phyloP scores from a whole-genome alignment of 2,888 invertebrate species.

The Stenodema calcarata region DNA sequence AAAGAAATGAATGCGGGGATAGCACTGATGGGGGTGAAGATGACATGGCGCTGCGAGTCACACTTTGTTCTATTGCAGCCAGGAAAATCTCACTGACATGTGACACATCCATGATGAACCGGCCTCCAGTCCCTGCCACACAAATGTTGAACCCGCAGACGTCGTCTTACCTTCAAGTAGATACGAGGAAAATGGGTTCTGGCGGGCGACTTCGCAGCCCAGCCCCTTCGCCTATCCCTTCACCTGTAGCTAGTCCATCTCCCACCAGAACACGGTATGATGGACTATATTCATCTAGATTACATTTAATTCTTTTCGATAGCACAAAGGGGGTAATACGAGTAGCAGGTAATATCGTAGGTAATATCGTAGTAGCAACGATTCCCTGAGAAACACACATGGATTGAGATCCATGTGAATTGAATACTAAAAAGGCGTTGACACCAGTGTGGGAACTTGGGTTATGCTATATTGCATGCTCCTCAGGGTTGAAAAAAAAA shows the following conservation, averaged over 20 bases:
- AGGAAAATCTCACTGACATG: slow-evolving; percentile 78
- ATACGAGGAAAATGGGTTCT: slow-evolving; percentile 28
- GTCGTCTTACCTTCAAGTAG: slow-evolving; percentile 34
- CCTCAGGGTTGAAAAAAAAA: no score
- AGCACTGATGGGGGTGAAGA: slow-evolving; percentile 50
- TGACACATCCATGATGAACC: slow-evolving; percentile 62
- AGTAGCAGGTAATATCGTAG: no score
- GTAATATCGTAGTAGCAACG: no score
- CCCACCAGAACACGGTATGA: slow-evolving; percentile 55
- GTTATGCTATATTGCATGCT: no score
- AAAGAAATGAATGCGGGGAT: slow-evolving; percentile 64
- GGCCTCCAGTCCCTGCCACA: background rate
- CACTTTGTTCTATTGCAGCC: slow-evolving; percentile 59
- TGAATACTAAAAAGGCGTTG: no score
- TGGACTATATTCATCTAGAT: no score
- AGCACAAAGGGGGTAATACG: no score
- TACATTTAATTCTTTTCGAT: no score
- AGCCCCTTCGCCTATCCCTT: slow-evolving; percentile 69
- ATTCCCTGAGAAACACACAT: no score
- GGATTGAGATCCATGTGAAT: no score
- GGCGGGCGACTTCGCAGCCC: slow-evolving; percentile 71
- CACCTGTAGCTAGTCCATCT: slow-evolving; percentile 72
- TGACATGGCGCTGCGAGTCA: slow-evolving; percentile 48
- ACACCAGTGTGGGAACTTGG: no score
- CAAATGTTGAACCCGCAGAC: background rate